Evolutionary conservation across 2,888 invertebrate genomes (phyloP).

Genomic region (Eristalis arbustorum): DNA sequence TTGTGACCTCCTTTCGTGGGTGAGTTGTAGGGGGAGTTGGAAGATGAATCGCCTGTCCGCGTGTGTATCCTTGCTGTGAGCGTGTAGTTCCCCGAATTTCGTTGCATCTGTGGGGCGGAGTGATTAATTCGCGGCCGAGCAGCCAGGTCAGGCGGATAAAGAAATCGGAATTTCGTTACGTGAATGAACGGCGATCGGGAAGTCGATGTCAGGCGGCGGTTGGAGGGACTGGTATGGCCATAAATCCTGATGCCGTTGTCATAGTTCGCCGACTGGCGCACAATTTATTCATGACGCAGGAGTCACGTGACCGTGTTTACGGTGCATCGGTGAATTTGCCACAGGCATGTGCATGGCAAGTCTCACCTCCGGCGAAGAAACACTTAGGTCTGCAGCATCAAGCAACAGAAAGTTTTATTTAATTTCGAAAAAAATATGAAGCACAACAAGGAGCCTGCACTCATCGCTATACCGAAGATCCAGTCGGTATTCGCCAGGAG

Average conservation of each 20-base stretch:
- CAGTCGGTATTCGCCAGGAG: background rate
- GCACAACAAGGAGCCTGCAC: too few species aligned
- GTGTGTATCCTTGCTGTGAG: background rate
- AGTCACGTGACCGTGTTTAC: background rate
- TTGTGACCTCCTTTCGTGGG: background rate
- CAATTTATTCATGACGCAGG: background rate
- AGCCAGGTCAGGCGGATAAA: slow-evolving; percentile 41
- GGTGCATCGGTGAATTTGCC: too few species aligned
- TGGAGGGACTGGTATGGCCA: background rate
- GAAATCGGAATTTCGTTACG: slow-evolving; percentile 36
- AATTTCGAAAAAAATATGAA: too few species aligned
- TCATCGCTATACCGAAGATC: background rate
- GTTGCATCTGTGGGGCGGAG: slow-evolving; percentile 4
- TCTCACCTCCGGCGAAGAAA: too few species aligned
- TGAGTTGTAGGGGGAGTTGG: background rate
- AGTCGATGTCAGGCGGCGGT: background rate
- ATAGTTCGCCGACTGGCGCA: background rate
- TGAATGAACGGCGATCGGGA: slow-evolving; percentile 11
- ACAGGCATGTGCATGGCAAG: too few species aligned
- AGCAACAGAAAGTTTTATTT: too few species aligned
- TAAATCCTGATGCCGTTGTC: background rate
- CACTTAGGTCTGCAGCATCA: too few species aligned
- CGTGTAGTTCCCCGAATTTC: background rate
- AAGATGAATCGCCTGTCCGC: background rate
- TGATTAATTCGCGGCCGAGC: slow-evolving; percentile 61